A percentile compares a stretch with the other conserved stretches of the same genome.
Evolutionary conservation across 2,113 vertebrate species (phyloP).

Genomic region (Chitala chitala): DNA sequence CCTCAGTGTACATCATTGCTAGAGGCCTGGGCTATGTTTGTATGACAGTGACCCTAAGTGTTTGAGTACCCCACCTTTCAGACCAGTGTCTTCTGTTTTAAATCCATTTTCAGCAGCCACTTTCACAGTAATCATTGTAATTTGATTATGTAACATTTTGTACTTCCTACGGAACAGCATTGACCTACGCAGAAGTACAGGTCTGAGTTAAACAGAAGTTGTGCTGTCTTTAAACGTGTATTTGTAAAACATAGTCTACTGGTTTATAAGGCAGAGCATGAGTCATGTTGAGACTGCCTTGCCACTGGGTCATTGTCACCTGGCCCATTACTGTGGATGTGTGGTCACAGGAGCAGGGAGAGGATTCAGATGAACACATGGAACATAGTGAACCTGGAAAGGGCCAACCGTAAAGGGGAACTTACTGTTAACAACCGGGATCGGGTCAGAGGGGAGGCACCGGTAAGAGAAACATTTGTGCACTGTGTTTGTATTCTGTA

Average conservation of each 20-base stretch:
- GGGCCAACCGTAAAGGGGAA: constrained; percentile 82
- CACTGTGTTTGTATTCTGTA: not conserved
- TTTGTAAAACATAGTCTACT: no score
- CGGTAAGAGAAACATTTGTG: constrained; percentile 64
- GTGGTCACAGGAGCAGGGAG: constrained; percentile 74
- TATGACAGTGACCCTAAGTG: no score
- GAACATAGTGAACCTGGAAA: constrained; percentile 75
- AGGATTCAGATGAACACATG: constrained; percentile 70
- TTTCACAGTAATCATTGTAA: no score
- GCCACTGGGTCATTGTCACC: constrained; percentile 16
- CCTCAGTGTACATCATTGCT: not conserved
- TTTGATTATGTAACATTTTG: not conserved
- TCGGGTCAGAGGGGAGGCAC: constrained; percentile 78
- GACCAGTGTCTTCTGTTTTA: no score
- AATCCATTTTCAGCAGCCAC: no score
- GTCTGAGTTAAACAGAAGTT: not conserved
- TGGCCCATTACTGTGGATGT: not conserved
- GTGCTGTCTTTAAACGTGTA: not conserved
- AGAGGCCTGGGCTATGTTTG: not conserved
- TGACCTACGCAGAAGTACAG: not conserved
- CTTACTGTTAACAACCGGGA: constrained; percentile 76
- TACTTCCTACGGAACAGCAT: not conserved
- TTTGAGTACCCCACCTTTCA: no score
- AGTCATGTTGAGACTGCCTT: not conserved
- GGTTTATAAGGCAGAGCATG: not conserved